Evolutionary conservation across 2,888 invertebrate species (phyloP).

Genomic region (Catocala sponsa): DNA sequence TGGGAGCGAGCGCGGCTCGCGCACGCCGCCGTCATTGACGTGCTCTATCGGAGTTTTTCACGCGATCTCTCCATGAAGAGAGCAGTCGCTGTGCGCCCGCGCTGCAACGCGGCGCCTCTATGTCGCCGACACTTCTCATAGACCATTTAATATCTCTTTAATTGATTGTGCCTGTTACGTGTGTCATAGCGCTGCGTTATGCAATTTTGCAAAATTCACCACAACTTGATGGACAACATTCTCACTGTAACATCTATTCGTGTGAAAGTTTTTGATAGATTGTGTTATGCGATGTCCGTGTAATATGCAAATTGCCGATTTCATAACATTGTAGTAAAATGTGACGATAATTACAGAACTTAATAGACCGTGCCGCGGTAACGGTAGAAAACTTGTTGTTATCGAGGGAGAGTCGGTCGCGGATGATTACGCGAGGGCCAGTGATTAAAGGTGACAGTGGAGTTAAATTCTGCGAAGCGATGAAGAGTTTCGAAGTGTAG

Average conservation of each 20-base stretch:
- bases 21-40: constrained; percentile 62
- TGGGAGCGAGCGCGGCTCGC: neutral
- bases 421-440: constrained; percentile 44
- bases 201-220: constrained; percentile 34
- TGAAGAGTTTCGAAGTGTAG: constrained; percentile 53
- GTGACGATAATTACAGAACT: constrained; percentile 55
- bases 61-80: constrained; percentile 85
- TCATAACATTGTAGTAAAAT: constrained; percentile 59
- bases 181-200: constrained; percentile 22
- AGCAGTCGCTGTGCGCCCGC: constrained; percentile 79
- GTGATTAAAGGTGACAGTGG: constrained; percentile 52
- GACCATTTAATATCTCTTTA: constrained; percentile 36
- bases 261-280: constrained; percentile 62
- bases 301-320: constrained; percentile 64
- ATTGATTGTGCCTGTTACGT: constrained; percentile 37
- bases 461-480: constrained; percentile 41
- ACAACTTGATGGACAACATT: constrained; percentile 27
- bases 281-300: constrained; percentile 53
- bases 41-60: constrained; percentile 82
- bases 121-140: constrained; percentile 40
- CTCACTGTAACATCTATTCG: constrained; percentile 24
- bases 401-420: constrained; percentile 51
- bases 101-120: constrained; percentile 69
- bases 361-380: constrained; percentile 50
- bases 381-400: constrained; percentile 48